phyloP scores from a whole-genome alignment of 2,113 vertebrate species.

The Archilochus colubris region DNA sequence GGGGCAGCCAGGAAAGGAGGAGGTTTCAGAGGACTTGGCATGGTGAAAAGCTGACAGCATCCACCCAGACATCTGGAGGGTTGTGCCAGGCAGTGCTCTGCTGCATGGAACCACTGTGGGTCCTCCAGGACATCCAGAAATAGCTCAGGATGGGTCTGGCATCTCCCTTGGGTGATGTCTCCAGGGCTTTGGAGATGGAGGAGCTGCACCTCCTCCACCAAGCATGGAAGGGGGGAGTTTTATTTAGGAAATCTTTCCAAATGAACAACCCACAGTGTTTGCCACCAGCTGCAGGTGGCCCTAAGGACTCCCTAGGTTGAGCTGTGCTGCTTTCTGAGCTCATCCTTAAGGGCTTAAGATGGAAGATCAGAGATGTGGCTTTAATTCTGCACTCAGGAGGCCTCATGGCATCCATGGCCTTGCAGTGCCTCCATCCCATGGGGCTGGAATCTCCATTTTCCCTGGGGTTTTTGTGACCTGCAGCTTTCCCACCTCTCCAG shows the following conservation, averaged over 20 bases:
- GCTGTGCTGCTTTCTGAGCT: neutral
- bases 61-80: neutral
- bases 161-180: neutral
- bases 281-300: neutral
- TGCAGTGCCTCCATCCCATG: neutral
- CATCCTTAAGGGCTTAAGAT: fast-evolving
- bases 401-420: neutral
- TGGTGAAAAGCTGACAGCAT: neutral
- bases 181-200: neutral
- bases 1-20: neutral
- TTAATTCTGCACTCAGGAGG: neutral
- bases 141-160: neutral
- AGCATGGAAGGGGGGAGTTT: neutral
- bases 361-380: neutral
- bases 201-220: neutral
- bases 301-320: neutral
- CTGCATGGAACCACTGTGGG: neutral
- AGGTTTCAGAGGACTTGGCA: neutral
- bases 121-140: neutral
- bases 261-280: neutral
- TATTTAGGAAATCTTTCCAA: neutral
- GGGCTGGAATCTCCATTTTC: neutral
- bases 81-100: neutral
- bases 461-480: fast-evolving
- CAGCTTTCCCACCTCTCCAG: neutral